Evolutionary conservation across 2,888 invertebrate genomes (phyloP), one percentile per base, ranked within the genome.

Genomic region (Acanthosepion pharaonis): DNA sequence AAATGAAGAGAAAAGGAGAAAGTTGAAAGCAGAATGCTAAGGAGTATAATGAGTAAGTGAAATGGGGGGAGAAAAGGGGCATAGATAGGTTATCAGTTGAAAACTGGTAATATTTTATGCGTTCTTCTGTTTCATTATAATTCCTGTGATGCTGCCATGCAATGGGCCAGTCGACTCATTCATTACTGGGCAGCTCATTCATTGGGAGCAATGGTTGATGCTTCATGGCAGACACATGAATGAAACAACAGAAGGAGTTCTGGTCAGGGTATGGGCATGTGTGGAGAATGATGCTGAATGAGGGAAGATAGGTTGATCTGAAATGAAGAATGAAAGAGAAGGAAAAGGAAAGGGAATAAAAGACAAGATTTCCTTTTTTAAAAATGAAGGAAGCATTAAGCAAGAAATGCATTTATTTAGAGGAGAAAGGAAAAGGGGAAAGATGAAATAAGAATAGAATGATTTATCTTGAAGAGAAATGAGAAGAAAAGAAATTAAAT

Each of bases 31-130:
- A 78, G n/a, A 78, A 78, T 33, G 0, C n/a, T 78, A 15, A n/a
- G 11, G n/a, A 15, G 9, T n/a, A 78, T 78, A 78, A 78, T 78
- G 78, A 78, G 78, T 78, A 33, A 78, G 78, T 78, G n/a, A 33
- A 78, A 33, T n/a, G 18, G n/a, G n/a, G n/a, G 18, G 11, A n/a
- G 78, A n/a, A 78, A 15, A 78, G 33, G 78, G 78, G n/a, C 33
- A 78, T 78, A 78, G 78, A 78, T 78, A 78, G n/a, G 78, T 78
- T 78, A 78, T 78, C 78, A 78, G 78, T 78, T 78, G 78, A 78
- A 78, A 78, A 78, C 78, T n/a, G 78, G 78, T 78, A 78, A 78
- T 78, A 78, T 78, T 78, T 78, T 78, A 78, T 78, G n/a, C 33
- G 23, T 78, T 78, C n/a, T 78, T 78, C 78, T 78, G 78, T 78